phyloP scores from a whole-genome alignment of 1,140 invertebrate species.

The Meloidogyne floridensis region DNA sequence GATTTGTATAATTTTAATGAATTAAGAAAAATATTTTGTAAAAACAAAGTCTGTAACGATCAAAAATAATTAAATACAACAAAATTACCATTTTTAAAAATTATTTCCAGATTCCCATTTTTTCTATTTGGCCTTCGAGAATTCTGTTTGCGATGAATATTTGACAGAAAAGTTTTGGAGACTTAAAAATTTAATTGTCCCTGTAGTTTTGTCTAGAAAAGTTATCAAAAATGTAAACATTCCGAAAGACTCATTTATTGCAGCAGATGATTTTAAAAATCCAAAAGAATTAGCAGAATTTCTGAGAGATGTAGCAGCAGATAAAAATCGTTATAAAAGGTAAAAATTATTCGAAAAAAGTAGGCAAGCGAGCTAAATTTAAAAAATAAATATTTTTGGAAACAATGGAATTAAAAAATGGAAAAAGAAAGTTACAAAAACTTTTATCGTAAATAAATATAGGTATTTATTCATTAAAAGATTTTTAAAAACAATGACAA shows the following conservation, averaged over 20 bases:
- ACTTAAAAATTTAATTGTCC: conserved; percentile 4
- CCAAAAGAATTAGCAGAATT: not conserved
- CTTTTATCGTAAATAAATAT: too few relatives aligned
- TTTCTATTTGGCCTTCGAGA: conserved; percentile 18
- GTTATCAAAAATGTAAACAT: not conserved
- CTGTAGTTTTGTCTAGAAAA: conserved; percentile 8
- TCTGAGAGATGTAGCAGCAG: not conserved
- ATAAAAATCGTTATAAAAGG: not conserved
- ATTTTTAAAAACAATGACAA: too few relatives aligned
- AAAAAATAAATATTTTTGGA: too few relatives aligned
- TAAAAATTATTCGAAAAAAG: too few relatives aligned
- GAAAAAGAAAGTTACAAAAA: too few relatives aligned
- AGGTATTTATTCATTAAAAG: too few relatives aligned
- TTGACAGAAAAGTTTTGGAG: conserved; percentile 8
- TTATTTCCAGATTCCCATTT: conserved; percentile 1
- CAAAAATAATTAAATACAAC: too few relatives aligned
- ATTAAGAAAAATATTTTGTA: too few relatives aligned
- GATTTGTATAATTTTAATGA: too few relatives aligned
- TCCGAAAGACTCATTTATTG: not conserved
- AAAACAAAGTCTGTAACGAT: too few relatives aligned
- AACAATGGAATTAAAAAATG: too few relatives aligned
- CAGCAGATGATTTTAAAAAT: not conserved
- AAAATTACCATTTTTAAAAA: not conserved
- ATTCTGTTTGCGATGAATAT: conserved; percentile 11
- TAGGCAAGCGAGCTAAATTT: too few relatives aligned